Conservation (phyloP, 2,113 vertebrate species). For the Semicossyphus pulcher region DNA sequence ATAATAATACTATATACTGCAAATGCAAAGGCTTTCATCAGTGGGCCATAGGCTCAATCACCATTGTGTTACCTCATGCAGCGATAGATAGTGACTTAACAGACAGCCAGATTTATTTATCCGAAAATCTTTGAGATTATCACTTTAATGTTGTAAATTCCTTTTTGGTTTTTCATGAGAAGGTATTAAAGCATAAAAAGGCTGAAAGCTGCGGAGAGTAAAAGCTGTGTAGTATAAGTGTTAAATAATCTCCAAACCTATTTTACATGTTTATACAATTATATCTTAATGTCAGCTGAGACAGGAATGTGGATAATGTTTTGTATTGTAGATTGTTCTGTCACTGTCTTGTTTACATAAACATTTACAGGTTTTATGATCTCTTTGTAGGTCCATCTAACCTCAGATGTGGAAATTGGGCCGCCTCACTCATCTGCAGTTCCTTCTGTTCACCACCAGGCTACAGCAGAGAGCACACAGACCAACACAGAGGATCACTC, state of each 20-base stretch:
- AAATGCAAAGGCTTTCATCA: too few relatives aligned
- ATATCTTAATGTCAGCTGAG: neutral
- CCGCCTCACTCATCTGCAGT: conserved; percentile 5
- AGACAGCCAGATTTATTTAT: too few relatives aligned
- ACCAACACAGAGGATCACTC: conserved; percentile 24
- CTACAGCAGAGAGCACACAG: conserved; percentile 43
- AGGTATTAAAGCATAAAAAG: conserved; percentile 1
- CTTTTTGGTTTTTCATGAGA: neutral
- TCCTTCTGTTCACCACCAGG: conserved; percentile 38
- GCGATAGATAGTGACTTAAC: too few relatives aligned
- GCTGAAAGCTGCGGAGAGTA: neutral
- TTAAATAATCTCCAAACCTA: neutral
- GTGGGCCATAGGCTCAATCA: too few relatives aligned
- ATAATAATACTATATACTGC: too few relatives aligned
- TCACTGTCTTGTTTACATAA: neutral
- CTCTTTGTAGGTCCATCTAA: conserved; percentile 33
- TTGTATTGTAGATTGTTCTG: neutral
- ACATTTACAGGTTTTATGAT: too few relatives aligned
- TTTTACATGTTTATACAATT: conserved; percentile 1
- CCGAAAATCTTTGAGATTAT: too few relatives aligned
- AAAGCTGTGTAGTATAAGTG: conserved; percentile 4
- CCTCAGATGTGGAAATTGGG: conserved; percentile 18
- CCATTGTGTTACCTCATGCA: too few relatives aligned
- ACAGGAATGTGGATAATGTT: neutral
- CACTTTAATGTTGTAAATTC: neutral